phyloP scores from a whole-genome alignment of 2,797 vertebrate species.

The Leucoraja ocellata region DNA sequence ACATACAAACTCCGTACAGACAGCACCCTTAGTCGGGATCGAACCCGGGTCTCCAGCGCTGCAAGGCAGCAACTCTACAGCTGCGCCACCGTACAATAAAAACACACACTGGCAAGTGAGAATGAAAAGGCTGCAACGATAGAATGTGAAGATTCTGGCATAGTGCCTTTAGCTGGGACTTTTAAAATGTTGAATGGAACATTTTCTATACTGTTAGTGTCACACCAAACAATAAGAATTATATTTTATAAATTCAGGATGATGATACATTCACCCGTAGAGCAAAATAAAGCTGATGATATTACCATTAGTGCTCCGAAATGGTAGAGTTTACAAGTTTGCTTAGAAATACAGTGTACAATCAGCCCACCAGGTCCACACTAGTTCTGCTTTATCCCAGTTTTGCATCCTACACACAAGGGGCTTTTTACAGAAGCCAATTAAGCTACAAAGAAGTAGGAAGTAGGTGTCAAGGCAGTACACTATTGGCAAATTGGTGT shows the following conservation, averaged over 20 bases:
- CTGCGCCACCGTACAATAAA: not conserved
- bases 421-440: too few relatives aligned
- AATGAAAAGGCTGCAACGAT: not conserved
- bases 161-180: not conserved
- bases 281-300: not conserved
- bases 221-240: not conserved
- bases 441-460: too few relatives aligned
- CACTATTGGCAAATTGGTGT: not conserved
- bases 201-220: too few relatives aligned
- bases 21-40: too few relatives aligned
- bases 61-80: too few relatives aligned
- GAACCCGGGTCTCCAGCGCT: too few relatives aligned
- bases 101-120: not conserved
- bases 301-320: not conserved
- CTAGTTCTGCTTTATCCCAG: too few relatives aligned
- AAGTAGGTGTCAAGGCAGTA: too few relatives aligned
- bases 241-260: not conserved
- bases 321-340: not conserved
- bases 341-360: too few relatives aligned
- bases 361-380: too few relatives aligned
- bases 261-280: not conserved
- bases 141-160: not conserved
- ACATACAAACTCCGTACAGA: too few relatives aligned
- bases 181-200: not conserved
- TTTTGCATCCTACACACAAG: too few relatives aligned